These are phyloP conservation scores for Gobionotothen gibberifrons DNA, from an alignment of 2,797 vertebrate species.

Conservation along the genomic window DNA sequence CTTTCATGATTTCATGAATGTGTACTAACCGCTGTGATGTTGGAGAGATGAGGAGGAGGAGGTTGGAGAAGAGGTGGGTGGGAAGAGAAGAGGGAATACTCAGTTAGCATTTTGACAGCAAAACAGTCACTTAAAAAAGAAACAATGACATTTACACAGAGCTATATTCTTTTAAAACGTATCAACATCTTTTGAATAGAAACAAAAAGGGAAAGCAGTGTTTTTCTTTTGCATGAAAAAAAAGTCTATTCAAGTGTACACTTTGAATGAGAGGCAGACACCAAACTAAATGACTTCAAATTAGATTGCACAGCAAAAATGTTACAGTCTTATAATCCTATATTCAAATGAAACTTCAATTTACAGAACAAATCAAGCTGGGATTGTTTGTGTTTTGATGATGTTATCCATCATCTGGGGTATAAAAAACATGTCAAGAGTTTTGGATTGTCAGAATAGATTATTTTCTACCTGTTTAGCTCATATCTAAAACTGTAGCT, in stretches of 20 bases:
- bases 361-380: no score
- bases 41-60: slow-evolving; percentile 62
- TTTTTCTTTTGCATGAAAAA: background rate
- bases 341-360: background rate
- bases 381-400: background rate
- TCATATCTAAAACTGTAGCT: slow-evolving; percentile 17
- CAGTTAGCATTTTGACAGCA: slow-evolving; percentile 60
- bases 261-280: background rate
- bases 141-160: slow-evolving; percentile 37
- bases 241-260: background rate
- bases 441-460: no score
- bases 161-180: background rate
- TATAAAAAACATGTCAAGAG: background rate
- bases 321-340: background rate
- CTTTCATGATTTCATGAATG: slow-evolving; percentile 67
- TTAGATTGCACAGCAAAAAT: background rate
- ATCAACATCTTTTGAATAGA: no score
- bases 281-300: background rate
- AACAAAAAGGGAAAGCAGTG: no score
- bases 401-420: background rate
- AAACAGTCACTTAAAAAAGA: slow-evolving; percentile 46
- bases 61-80: slow-evolving; percentile 45
- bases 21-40: slow-evolving; percentile 86
- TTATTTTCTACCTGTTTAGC: background rate
- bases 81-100: slow-evolving; percentile 69